These are phyloP conservation scores for Argyrosomus japonicus DNA, from an alignment of 2,113 vertebrate genomes.

Conservation along the genomic window DNA sequence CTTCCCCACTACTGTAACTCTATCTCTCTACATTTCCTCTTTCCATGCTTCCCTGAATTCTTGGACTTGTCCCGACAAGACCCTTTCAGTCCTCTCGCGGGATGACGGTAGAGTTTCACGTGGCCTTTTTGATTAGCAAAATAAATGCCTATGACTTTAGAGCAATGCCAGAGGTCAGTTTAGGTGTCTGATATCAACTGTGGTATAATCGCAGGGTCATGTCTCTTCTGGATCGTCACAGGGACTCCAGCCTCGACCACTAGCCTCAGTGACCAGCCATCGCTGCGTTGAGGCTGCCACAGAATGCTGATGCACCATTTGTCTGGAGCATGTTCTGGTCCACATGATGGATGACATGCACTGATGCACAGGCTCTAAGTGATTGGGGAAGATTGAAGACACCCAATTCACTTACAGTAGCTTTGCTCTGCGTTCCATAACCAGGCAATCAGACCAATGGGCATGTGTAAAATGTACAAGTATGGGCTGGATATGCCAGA, in stretches of 20 bases:
- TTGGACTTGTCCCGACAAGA: slow-evolving; percentile 43
- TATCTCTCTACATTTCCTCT: slow-evolving; percentile 41
- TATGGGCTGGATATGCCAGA: slow-evolving; percentile 23
- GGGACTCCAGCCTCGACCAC: slow-evolving; percentile 32
- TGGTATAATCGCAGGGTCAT: slow-evolving; percentile 56
- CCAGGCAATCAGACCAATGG: slow-evolving; percentile 90
- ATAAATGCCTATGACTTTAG: slow-evolving; percentile 51
- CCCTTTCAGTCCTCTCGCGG: slow-evolving; percentile 8
- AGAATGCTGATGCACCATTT: slow-evolving; percentile 92
- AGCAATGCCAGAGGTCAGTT: slow-evolving; percentile 44
- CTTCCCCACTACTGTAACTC: slow-evolving; percentile 37
- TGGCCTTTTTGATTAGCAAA: slow-evolving; percentile 47
- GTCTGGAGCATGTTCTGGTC: slow-evolving; percentile 83
- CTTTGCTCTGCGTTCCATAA: slow-evolving; percentile 89
- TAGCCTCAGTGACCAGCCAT: slow-evolving; percentile 28
- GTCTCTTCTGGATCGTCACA: slow-evolving; percentile 35
- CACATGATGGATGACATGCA: slow-evolving; percentile 92
- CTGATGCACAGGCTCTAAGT: slow-evolving; percentile 92
- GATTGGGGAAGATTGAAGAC: slow-evolving; percentile 95
- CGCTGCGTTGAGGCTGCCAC: slow-evolving; percentile 44
- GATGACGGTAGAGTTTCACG: slow-evolving; percentile 17
- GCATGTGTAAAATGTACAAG: slow-evolving; percentile 78
- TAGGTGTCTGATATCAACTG: slow-evolving; percentile 52
- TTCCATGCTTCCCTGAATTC: slow-evolving; percentile 45
- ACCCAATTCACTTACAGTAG: slow-evolving; percentile 91